phyloP scores from a whole-genome alignment of 30 jellyfish, hydroid and myxozoan genomes.

The Turritopsis rubra region DNA sequence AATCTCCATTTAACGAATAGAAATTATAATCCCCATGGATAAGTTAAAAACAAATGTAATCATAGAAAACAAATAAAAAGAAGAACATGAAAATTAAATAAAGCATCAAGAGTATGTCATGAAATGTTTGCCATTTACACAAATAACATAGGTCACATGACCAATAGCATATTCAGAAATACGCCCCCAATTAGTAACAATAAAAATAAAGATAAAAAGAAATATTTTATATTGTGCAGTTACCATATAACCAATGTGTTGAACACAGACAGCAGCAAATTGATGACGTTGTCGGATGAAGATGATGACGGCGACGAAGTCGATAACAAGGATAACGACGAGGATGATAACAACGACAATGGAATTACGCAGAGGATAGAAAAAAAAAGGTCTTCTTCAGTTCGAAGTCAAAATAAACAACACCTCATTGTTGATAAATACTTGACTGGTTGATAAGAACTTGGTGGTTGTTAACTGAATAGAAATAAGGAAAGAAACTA shows the following conservation, averaged over 20 bases:
- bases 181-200: neutral
- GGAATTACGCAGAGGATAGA: neutral
- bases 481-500: slow-evolving; percentile 4
- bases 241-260: neutral
- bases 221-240: neutral
- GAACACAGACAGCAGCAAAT: neutral
- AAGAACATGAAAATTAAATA: neutral
- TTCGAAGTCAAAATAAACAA: neutral
- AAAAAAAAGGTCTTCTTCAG: neutral
- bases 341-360: neutral
- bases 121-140: too few species aligned
- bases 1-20: slow-evolving; percentile 1
- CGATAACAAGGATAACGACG: neutral
- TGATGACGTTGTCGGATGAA: neutral
- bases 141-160: too few species aligned
- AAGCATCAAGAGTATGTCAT: too few species aligned
- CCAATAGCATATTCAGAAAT: too few species aligned
- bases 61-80: neutral
- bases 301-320: neutral
- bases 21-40: neutral
- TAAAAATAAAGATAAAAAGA: too few species aligned
- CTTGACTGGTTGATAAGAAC: too few species aligned
- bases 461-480: neutral
- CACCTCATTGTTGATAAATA: neutral
- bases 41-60: neutral